A percentile compares a stretch with the other conserved stretches of the same genome.
These are phyloP conservation scores for Chelonus insularis DNA, from an alignment of 1,140 invertebrate genomes.

Conservation along the genomic window DNA sequence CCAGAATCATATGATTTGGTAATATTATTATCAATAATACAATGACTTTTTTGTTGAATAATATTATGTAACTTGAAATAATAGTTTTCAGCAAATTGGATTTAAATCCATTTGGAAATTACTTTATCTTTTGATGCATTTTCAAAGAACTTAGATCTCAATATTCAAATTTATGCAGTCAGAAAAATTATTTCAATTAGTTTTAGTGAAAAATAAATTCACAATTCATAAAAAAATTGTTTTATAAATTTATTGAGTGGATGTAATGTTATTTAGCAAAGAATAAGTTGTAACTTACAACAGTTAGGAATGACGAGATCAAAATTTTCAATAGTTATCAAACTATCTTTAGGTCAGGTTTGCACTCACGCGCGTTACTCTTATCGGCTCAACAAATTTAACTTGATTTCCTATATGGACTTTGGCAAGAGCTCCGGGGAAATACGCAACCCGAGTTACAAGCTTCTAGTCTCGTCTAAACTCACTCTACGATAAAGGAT, in stretches of 20 bases:
- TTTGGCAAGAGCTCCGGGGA: conserved; percentile 45
- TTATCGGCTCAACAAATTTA: conserved; percentile 54
- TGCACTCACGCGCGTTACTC: conserved; percentile 28
- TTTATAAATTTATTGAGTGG: conserved; percentile 24
- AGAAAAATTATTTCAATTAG: too few species aligned
- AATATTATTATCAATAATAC: too few species aligned
- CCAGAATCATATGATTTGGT: too few species aligned
- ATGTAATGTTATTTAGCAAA: background rate
- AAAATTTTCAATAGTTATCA: conserved; percentile 40
- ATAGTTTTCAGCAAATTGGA: too few species aligned
- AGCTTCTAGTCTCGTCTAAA: conserved; percentile 42
- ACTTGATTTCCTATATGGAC: conserved; percentile 53
- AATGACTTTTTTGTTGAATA: too few species aligned
- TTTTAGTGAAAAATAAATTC: background rate
- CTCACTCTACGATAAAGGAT: conserved; percentile 51
- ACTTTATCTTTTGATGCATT: too few species aligned
- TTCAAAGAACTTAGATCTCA: background rate
- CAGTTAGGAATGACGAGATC: too few species aligned
- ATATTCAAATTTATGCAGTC: too few species aligned
- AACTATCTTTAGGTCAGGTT: conserved; percentile 21
- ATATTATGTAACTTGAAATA: too few species aligned
- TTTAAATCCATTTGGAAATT: too few species aligned
- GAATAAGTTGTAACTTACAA: too few species aligned
- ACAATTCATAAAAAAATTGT: conserved; percentile 10
- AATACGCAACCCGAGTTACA: conserved; percentile 40